Percentiles rank a stretch among this genome's conserved stretches.
phyloP scores from a whole-genome alignment of 2,888 invertebrate species.

The Mimachlamys varia region DNA sequence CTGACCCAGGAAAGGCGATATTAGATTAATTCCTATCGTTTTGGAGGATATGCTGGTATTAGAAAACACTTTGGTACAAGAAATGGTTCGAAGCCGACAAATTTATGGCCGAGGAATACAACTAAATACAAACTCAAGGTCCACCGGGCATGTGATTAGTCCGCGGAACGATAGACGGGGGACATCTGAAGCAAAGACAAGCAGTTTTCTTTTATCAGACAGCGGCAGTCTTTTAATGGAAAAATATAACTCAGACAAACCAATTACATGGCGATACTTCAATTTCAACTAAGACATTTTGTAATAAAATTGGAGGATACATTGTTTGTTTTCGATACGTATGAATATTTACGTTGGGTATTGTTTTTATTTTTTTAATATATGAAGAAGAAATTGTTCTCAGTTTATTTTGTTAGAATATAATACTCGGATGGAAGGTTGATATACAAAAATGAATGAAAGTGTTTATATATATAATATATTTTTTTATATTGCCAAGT shows the following conservation, averaged over 20 bases:
- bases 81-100: not conserved
- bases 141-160: not conserved
- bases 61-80: slow-evolving; percentile 17
- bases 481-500: no score
- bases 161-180: not conserved
- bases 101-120: not conserved
- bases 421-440: no score
- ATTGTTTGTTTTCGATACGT: not conserved
- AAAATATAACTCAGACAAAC: not conserved
- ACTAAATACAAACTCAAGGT: not conserved
- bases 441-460: not conserved
- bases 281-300: not conserved
- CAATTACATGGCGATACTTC: not conserved
- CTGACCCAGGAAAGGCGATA: not conserved
- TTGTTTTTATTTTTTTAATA: not conserved
- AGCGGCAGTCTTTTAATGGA: not conserved
- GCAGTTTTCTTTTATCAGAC: not conserved
- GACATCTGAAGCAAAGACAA: not conserved
- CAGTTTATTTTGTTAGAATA: not conserved
- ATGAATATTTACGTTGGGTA: not conserved
- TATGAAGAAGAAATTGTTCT: not conserved
- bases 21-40: slow-evolving; percentile 23
- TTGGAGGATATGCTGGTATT: not conserved
- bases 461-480: no score
- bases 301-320: not conserved